A percentile compares a stretch with the other conserved stretches of the same genome.
Evolutionary conservation across 64 coral and sea anemone genomes (phyloP).

Genomic region (Montipora sp.): DNA sequence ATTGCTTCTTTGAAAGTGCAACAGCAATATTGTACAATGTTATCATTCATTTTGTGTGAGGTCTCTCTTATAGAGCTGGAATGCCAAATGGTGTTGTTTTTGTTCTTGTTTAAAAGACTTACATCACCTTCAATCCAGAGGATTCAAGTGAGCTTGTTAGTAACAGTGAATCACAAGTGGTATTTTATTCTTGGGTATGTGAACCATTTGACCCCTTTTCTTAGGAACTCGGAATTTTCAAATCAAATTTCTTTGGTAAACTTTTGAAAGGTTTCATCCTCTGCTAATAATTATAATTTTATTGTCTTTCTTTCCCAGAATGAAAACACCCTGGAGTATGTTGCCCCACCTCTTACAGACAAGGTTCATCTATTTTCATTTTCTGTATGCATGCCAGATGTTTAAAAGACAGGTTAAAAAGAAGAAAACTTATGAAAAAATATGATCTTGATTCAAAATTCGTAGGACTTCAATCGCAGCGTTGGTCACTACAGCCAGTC

Average conservation of each 20-base stretch:
- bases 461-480: conserved; percentile 94
- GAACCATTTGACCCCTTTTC: background rate
- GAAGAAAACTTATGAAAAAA: background rate
- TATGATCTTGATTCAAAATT: background rate
- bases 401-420: too few species aligned
- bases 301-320: conserved; percentile 41
- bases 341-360: conserved; percentile 91
- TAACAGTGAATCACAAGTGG: conserved; percentile 90
- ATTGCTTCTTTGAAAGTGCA: too few species aligned
- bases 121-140: conserved; percentile 85
- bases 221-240: background rate
- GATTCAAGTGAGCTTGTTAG: conserved; percentile 89
- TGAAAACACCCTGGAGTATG: conserved; percentile 68
- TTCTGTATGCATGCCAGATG: too few species aligned
- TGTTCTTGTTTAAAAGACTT: conserved; percentile 51
- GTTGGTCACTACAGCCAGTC: conserved; percentile 96
- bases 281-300: background rate
- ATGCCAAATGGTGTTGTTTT: background rate
- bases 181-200: conserved; percentile 92
- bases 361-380: conserved; percentile 46
- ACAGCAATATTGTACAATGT: too few species aligned
- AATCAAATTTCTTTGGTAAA: too few species aligned
- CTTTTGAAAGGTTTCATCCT: background rate
- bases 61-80: too few species aligned
- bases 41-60: too few species aligned